Base-by-base conservation (phyloP, 2,797 vertebrate genomes). In the Pangasius sanitwongsei region DNA sequence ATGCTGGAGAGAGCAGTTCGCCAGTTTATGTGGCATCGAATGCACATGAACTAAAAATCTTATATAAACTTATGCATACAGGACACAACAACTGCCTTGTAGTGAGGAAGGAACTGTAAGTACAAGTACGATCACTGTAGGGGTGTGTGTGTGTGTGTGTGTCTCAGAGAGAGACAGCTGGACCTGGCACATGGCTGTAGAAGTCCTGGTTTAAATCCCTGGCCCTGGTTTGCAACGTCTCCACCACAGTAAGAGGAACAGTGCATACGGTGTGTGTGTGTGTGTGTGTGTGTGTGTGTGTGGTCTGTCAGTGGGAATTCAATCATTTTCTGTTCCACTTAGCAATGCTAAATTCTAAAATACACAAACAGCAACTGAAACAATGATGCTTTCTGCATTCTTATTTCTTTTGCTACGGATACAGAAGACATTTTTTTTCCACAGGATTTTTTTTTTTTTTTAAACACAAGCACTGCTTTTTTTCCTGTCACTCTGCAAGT, bases 151-250 rank as follows among this genome's bases (percentile, higher is more conserved):
- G 16, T 34, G 63, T 41, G 41, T 41, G 41, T 41, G 41, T 41
- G 41, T 41, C 41, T 87, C 67, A n/a, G n/a, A 87, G 89, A 88
- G 67, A 90, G 87, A 90, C 90, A 92, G 90, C 90, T 91, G 90
- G 89, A 84, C 72, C 44, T 88, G 37, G 82, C 88, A 88, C 89
- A 91, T 72, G 91, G 91, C 83, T 88, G 83, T 72, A 77, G 83
- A 90, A 34, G 89, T 50, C 82, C 70, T 75, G 55, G 85, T 86
- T 89, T 91, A 78, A 80, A 87, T 87, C 75, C 87, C 81, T 89
- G 87, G 89, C 85, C 75, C 89, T 85, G 83, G 83, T 86, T 87
- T 89, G 87, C 61, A 86, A 69, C 57, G 72, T 72, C 88, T 88
- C 87, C 57, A 86, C 87, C 83, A 87, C 80, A 65, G 83, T 77